Evolutionary conservation across 2,113 vertebrate genomes (phyloP), one percentile per base, ranked within the genome.

Genomic region (Catharus minimus): DNA sequence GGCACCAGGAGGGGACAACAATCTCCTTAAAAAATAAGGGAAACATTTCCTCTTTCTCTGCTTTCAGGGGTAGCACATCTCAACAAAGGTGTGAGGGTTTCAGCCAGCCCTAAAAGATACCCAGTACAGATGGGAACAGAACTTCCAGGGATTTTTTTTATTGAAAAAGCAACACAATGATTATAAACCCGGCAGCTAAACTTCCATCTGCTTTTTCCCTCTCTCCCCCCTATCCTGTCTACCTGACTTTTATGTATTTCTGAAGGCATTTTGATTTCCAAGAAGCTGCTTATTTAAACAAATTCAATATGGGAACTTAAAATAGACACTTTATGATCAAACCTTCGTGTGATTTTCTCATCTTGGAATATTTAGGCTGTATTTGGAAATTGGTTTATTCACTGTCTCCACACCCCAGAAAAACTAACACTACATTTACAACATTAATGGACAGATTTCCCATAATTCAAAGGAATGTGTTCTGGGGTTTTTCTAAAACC

Each of bases 281-380:
- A 58, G 22, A 41, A 82, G 76, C 30, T 49, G n/a, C 23, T 86
- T 77, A 39, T 52, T 86, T 68, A 77, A 92, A 69, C 49, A 65
- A 81, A 74, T 24, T 43, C 23, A 61, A 33, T 23, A 39, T 22
- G 13, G 13, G 11, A 80, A 47, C 38, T 78, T 36, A 50, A 38
- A 87, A 44, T 5, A 71, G 55, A 27, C 46, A 36, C 7, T 55
- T 61, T 15, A 20, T 3, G 38, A 47, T 24, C 30, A 76, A 53
- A 46, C n/a, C 28, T 32, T 68, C 1, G 14, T 28, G 10, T 4
- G 20, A 12, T n/a, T 65, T 72, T 61, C 64, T 83, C 64, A 49
- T 12, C 47, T 33, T 38, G 16, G 38, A 60, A 53, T 49, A 24
- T 17, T 76, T 26, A 50, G 0, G 0, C 15, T 32, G 43, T 10